Conservation (phyloP, 37 sponge, comb jelly and placozoan genomes). For the Dysidea cf. avara region DNA sequence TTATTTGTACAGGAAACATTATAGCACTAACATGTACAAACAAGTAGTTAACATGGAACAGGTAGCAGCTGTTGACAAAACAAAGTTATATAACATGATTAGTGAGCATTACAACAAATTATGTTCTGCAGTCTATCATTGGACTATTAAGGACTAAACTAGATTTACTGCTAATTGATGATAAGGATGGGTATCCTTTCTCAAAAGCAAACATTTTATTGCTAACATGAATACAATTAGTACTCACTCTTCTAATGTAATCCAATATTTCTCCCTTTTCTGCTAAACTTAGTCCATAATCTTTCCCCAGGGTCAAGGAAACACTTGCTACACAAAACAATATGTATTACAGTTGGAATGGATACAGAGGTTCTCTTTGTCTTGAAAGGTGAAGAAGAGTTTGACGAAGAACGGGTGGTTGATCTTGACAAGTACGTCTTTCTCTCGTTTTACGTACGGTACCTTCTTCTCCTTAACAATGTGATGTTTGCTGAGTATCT, state of each 20-base stretch:
- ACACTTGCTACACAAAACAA: not conserved
- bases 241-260: constrained; percentile 77
- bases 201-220: no score
- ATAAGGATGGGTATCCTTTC: no score
- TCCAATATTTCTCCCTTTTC: constrained; percentile 86
- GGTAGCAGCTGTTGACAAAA: no score
- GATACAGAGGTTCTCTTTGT: constrained; percentile 91
- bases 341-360: constrained; percentile 1
- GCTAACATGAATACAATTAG: no score
- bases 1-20: no score
- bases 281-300: constrained; percentile 91
- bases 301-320: constrained; percentile 28
- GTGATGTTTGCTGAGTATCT: constrained; percentile 92
- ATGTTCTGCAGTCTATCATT: no score
- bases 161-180: no score
- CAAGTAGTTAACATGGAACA: not conserved
- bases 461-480: constrained; percentile 95
- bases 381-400: constrained; percentile 97
- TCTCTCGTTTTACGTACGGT: constrained; percentile 88
- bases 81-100: no score
- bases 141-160: no score
- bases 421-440: constrained; percentile 73
- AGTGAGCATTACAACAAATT: no score
- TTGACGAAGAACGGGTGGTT: constrained; percentile 91
- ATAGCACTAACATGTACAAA: not conserved